Base-by-base conservation (phyloP, 2,888 invertebrate genomes). In the Chymomyza fuscimana region DNA sequence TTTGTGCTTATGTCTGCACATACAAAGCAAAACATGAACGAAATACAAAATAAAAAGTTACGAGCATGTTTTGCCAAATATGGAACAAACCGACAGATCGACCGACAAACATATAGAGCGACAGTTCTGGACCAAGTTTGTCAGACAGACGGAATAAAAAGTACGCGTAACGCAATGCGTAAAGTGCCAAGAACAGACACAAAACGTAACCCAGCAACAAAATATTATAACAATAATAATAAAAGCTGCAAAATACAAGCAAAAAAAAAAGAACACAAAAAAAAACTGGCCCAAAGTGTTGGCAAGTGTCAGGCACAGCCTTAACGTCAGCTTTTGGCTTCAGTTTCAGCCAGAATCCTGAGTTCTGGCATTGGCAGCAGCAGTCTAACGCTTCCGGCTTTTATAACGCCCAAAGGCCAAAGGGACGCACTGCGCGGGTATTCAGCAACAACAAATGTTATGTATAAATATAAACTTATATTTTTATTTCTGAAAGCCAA, bases 401-500 rank as follows among this genome's bases (percentile, higher is more conserved):
- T 87, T 88, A 84, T 86, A 79, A 78, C 86, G 72, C 70, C 70
- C 68, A 65, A 65, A 71, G 68, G 67, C 51, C 59, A 61, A 65
- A 61, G 32, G 65, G 52, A 61, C 10, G 4, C 10, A 67, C 69
- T 56, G 54, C 60, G 69, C 69, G 65, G 60, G 68, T 80, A 76
- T 77, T 67, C 15, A 25, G 16, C 52, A 19, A 19, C 19, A 67
- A 76, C 81, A 87, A 87, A 86, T 87, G 87, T 81, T 86, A 87
- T 81, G 88, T 87, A 86, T 86, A 86, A 88, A 88, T 84, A 86
- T 86, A 88, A 84, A 84, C 74, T 82, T 88, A 82, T 87, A 88
- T 88, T 85, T 87, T 88, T 86, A 82, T 88, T 88, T 85, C 73
- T 73, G 40, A 73, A 19, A 77, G 80, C 73, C 77, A 81, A 61